These are phyloP conservation scores for Spongilla lacustris DNA, from an alignment of 37 sponge, comb jelly and placozoan genomes.

Conservation along the genomic window DNA sequence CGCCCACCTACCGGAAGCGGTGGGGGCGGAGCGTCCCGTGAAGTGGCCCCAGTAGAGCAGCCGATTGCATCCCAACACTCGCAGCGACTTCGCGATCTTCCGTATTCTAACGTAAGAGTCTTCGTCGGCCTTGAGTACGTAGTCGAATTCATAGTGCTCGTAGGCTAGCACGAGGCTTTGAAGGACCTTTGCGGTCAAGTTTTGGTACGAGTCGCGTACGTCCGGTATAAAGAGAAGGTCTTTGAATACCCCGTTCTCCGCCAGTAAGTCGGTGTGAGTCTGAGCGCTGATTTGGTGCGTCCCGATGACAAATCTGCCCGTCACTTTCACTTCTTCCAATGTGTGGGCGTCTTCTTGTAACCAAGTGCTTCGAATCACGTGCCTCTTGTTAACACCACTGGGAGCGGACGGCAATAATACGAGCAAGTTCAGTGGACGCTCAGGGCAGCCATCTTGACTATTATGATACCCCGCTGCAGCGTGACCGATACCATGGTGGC, in stretches of 20 bases:
- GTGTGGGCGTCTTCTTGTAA: slow-evolving; percentile 18
- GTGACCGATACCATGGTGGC: too few species aligned
- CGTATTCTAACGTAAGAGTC: slow-evolving; percentile 47
- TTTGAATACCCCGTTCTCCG: neutral
- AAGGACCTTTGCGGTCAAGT: slow-evolving; percentile 60
- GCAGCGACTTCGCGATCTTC: slow-evolving; percentile 5
- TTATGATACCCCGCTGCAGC: neutral
- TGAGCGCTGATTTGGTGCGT: neutral
- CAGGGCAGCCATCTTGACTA: slow-evolving; percentile 6
- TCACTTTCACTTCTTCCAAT: neutral
- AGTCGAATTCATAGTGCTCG: slow-evolving; percentile 35
- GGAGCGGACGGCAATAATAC: slow-evolving; percentile 31
- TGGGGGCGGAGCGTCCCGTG: slow-evolving; percentile 41
- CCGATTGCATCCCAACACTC: slow-evolving; percentile 10
- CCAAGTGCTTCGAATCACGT: slow-evolving; percentile 53
- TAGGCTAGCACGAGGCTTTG: slow-evolving; percentile 21
- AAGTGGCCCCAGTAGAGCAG: slow-evolving; percentile 74
- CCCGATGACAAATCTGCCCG: slow-evolving; percentile 50
- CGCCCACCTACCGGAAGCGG: slow-evolving; percentile 49
- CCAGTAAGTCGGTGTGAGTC: neutral
- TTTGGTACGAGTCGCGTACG: slow-evolving; percentile 36
- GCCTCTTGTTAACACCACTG: neutral
- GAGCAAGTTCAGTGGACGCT: slow-evolving; percentile 22
- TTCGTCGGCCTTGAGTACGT: slow-evolving; percentile 64
- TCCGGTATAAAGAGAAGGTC: slow-evolving; percentile 44